phyloP scores from a whole-genome alignment of 2,888 invertebrate species.

The Pedicia rivosa region DNA sequence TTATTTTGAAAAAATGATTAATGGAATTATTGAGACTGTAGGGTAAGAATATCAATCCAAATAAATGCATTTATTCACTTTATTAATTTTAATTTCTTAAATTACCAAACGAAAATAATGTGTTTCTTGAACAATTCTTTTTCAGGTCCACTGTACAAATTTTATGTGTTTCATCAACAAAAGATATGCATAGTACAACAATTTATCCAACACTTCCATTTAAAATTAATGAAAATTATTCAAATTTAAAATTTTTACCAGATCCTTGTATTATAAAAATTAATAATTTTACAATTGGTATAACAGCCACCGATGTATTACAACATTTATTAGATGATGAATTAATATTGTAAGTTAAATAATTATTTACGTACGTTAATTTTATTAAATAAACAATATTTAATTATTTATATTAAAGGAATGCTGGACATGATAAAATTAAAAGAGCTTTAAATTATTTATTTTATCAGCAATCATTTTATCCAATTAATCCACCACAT shows the following conservation, averaged over 20 bases:
- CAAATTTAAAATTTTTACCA: constrained; percentile 51
- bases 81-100: constrained; percentile 1
- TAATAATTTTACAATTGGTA: constrained; percentile 57
- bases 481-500: constrained; percentile 64
- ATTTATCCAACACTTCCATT: constrained; percentile 77
- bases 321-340: constrained; percentile 72
- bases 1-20: constrained; percentile 55
- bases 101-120: not conserved
- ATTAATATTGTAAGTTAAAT: constrained; percentile 44
- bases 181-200: constrained; percentile 61
- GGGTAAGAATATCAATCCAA: constrained; percentile 40
- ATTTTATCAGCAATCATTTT: constrained; percentile 60
- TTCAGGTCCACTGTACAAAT: constrained; percentile 48
- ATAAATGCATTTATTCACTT: too few species aligned
- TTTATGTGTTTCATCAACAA: constrained; percentile 55
- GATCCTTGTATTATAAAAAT: constrained; percentile 71
- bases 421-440: constrained; percentile 46
- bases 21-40: constrained; percentile 44
- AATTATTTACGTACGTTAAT: not conserved
- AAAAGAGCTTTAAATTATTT: constrained; percentile 59
- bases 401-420: constrained; percentile 18
- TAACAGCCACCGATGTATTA: constrained; percentile 69
- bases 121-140: constrained; percentile 13
- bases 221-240: constrained; percentile 35
- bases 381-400: not conserved